phyloP scores from a whole-genome alignment of 1,140 invertebrate genomes.

The Heliconius eleuchia region DNA sequence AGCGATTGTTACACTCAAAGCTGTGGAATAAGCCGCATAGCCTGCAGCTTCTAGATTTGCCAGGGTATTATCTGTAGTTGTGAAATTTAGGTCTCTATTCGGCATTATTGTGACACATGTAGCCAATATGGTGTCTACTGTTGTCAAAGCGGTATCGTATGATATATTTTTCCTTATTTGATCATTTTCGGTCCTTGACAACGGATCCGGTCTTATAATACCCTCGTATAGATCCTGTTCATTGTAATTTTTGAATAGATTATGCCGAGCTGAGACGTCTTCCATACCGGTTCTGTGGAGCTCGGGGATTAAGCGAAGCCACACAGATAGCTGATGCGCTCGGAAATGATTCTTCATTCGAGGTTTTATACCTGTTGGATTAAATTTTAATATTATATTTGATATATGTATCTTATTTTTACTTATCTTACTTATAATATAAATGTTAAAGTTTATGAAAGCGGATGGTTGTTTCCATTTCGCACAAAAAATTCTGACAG shows the following conservation, averaged over 20 bases:
- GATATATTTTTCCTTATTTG: slow-evolving; percentile 68
- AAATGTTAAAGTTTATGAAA: too few species aligned
- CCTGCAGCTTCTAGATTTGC: slow-evolving; percentile 89
- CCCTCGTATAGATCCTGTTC: slow-evolving; percentile 84
- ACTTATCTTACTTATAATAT: too few species aligned
- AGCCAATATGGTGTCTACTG: slow-evolving; percentile 73
- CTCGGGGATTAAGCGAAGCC: slow-evolving; percentile 95
- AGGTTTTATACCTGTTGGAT: slow-evolving; percentile 89
- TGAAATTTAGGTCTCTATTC: slow-evolving; percentile 60
- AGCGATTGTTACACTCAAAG: slow-evolving; percentile 92
- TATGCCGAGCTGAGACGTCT: slow-evolving; percentile 91
- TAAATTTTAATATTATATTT: slow-evolving; percentile 11
- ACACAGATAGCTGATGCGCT: slow-evolving; percentile 96
- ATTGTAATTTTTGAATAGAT: slow-evolving; percentile 91
- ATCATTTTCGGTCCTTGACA: slow-evolving; percentile 66
- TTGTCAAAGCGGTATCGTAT: slow-evolving; percentile 71
- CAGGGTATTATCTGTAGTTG: slow-evolving; percentile 86
- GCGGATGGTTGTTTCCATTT: too few species aligned
- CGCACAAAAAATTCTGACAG: too few species aligned
- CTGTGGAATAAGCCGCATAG: slow-evolving; percentile 90
- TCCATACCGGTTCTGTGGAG: slow-evolving; percentile 94
- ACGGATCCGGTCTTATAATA: slow-evolving; percentile 89
- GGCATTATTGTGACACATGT: slow-evolving; percentile 77
- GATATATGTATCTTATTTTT: not conserved
- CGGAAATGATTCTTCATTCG: slow-evolving; percentile 96